These are phyloP conservation scores for Tragelaphus oryx DNA, from an alignment of 2,797 vertebrate genomes.

Conservation along the genomic window DNA sequence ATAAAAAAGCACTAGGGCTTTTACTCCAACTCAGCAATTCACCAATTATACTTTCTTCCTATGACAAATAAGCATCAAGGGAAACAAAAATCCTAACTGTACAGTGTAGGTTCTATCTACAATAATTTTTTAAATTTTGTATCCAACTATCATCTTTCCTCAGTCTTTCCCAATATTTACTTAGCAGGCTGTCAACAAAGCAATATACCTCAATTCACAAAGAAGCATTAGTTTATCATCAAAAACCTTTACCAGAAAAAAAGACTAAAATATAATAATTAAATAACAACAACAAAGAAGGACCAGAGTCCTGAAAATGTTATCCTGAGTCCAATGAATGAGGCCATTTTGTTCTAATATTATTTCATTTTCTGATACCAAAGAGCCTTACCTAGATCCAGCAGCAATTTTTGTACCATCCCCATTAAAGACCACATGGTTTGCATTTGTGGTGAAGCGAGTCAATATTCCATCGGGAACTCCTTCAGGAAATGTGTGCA, in stretches of 20 bases:
- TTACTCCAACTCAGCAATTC: background rate
- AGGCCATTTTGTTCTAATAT: background rate
- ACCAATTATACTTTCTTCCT: background rate
- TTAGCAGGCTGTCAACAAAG: background rate
- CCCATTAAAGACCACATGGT: slow-evolving; percentile 90
- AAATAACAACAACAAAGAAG: background rate
- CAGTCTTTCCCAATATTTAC: slow-evolving; percentile 30
- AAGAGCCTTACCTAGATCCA: slow-evolving; percentile 87
- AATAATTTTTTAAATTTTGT: slow-evolving; percentile 1
- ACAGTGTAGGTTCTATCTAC: background rate
- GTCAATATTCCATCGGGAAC: slow-evolving; percentile 95
- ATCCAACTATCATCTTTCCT: background rate
- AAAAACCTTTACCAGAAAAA: background rate
- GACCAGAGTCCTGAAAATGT: background rate
- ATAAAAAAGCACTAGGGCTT: background rate
- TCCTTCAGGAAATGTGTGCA: slow-evolving; percentile 95
- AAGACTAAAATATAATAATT: background rate
- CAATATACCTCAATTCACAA: slow-evolving; percentile 1
- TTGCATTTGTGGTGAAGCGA: slow-evolving; percentile 93
- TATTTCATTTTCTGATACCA: background rate
- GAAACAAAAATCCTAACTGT: background rate
- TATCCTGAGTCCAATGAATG: background rate
- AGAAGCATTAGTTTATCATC: background rate
- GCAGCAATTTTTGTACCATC: slow-evolving; percentile 90
- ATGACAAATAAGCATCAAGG: slow-evolving; percentile 27